Evolutionary conservation across 1,140 invertebrate genomes (phyloP), one percentile per base, ranked within the genome.

Genomic region (Campoletis sonorensis): DNA sequence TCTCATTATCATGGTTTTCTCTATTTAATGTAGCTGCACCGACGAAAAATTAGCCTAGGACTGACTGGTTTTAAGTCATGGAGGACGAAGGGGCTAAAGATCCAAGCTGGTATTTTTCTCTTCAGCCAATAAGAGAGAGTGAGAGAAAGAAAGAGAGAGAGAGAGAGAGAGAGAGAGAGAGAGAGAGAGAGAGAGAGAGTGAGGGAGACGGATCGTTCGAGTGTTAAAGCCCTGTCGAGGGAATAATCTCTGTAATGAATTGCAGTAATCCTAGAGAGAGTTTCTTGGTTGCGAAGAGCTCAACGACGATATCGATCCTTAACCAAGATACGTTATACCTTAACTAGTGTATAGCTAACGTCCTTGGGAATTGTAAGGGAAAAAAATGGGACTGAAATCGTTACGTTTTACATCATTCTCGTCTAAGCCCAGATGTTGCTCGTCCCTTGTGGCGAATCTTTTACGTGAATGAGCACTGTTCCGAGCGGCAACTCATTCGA

Each of bases 161-260:
- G 37, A 10, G 37, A 10, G 37, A 37, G 37, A 10, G 37, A 37
- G 37, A 37, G 37, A 37, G 37, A 37, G 37, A 11, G 30, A 51
- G 26, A 27, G 45, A 21, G 21, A 75, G 72, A 75, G n/a, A 54
- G n/a, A 21, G 2, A 27, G 8, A 10, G 21, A 37, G 27, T 1
- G 30, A n/a, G 27, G 37, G 54, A 40, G 75, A 64, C 18, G 75
- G 75, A 37, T 40, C 75, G 51, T 77, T 77, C 75, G 75, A 77
- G 75, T 64, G 54, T 30, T 64, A 64, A 77, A 64, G 30, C 75
- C 75, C 30, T 45, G 75, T 77, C 75, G 75, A 77, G 75, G 75
- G 75, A 77, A 27, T 77, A 77, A 77, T 77, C 75, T 77, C 75
- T 77, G 54, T 77, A 77, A 77, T 77, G 75, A 77, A 77, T 77